Evolutionary conservation across 2,888 invertebrate genomes (phyloP).

Genomic region (Lochmaea capreae): DNA sequence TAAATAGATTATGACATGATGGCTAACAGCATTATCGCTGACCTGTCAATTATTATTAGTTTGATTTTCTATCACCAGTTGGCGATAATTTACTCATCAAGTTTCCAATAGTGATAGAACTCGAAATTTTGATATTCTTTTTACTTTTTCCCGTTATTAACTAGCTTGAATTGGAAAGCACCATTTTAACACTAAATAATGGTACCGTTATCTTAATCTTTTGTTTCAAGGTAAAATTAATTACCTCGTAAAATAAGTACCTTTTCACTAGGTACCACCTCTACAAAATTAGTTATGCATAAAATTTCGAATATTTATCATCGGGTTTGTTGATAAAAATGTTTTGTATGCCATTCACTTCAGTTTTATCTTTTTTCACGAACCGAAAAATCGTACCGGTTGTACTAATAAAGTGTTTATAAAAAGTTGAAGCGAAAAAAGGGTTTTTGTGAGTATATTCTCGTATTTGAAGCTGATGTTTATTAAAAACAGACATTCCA

Average conservation of each 20-base stretch:
- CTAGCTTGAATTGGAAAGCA: background rate
- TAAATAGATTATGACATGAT: too few relatives aligned
- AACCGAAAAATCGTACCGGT: background rate
- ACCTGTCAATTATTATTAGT: too few relatives aligned
- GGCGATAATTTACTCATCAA: too few relatives aligned
- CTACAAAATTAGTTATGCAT: background rate
- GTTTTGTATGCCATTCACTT: background rate
- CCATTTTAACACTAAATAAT: background rate
- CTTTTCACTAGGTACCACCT: background rate
- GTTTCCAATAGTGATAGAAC: too few relatives aligned
- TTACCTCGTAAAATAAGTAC: background rate
- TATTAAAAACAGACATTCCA: too few relatives aligned
- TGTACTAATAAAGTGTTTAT: background rate
- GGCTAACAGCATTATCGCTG: too few relatives aligned
- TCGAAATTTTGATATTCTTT: too few relatives aligned
- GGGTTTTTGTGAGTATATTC: too few relatives aligned
- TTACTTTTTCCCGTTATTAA: too few relatives aligned
- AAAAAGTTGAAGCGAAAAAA: too few relatives aligned
- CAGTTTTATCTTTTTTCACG: background rate
- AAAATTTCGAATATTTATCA: background rate
- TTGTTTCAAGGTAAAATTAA: background rate
- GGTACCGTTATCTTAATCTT: background rate
- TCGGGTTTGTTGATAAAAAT: conserved; percentile 2
- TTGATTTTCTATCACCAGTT: too few relatives aligned
- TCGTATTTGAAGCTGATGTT: too few relatives aligned